A percentile compares a stretch with the other conserved stretches of the same genome.
These are phyloP conservation scores for Melipona quadrifasciata DNA, from an alignment of 1,140 invertebrate genomes.

Conservation along the genomic window DNA sequence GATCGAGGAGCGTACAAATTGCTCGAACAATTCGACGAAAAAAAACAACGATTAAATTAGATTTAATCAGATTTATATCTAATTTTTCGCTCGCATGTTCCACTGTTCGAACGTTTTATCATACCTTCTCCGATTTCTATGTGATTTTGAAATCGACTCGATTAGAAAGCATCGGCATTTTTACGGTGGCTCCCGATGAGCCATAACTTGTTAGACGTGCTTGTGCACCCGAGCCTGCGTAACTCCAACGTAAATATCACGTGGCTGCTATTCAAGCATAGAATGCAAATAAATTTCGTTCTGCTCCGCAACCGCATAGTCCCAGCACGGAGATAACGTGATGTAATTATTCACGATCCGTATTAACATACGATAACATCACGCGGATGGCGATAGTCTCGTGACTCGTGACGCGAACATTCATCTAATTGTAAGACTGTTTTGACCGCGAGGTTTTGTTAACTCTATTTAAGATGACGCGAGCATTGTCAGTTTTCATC, in stretches of 20 bases:
- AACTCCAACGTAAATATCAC: conserved; percentile 20
- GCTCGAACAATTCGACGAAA: too few relatives aligned
- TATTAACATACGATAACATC: conserved; percentile 62
- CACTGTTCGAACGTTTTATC: background rate
- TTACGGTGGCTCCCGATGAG: background rate
- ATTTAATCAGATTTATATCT: too few relatives aligned
- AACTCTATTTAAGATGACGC: background rate
- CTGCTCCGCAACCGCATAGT: conserved; percentile 27
- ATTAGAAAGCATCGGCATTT: background rate
- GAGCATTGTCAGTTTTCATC: too few relatives aligned
- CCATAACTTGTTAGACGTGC: background rate
- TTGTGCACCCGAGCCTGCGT: background rate
- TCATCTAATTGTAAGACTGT: background rate
- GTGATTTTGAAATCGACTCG: background rate
- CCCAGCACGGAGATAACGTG: conserved; percentile 37
- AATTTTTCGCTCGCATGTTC: background rate
- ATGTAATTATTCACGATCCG: conserved; percentile 58
- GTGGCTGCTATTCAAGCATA: conserved; percentile 13
- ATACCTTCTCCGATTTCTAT: too few relatives aligned
- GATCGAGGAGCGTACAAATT: too few relatives aligned
- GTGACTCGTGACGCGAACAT: conserved; percentile 59
- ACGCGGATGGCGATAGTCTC: conserved; percentile 58
- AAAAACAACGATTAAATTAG: too few relatives aligned
- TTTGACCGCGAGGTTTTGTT: conserved; percentile 30
- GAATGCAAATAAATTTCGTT: conserved; percentile 49